phyloP scores from a whole-genome alignment of 2,797 vertebrate species.

The Meda fulgida region DNA sequence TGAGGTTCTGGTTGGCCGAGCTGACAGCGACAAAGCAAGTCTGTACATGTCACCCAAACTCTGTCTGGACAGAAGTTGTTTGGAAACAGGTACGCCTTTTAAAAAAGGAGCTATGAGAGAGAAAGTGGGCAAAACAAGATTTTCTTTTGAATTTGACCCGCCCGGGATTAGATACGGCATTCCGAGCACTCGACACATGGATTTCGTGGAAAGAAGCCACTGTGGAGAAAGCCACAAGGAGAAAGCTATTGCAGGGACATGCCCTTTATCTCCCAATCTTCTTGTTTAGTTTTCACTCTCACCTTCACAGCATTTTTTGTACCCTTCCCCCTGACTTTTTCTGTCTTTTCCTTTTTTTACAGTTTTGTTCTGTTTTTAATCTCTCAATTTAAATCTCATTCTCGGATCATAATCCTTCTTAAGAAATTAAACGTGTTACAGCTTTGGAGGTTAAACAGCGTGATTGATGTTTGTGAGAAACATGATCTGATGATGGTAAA shows the following conservation, averaged over 20 bases:
- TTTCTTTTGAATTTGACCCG: conserved; percentile 34
- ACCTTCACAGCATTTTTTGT: background rate
- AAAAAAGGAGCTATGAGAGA: conserved; percentile 16
- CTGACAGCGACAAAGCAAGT: conserved; percentile 18
- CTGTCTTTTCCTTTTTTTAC: background rate
- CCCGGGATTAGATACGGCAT: conserved; percentile 50
- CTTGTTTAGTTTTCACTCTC: conserved; percentile 23
- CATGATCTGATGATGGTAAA: conserved; percentile 53
- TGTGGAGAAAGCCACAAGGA: conserved; percentile 34
- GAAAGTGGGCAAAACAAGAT: conserved; percentile 24
- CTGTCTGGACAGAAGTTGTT: conserved; percentile 28
- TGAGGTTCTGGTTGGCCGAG: conserved; percentile 22
- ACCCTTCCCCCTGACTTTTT: too few species aligned
- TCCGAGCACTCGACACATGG: background rate
- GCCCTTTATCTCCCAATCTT: conserved; percentile 55
- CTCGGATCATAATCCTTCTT: conserved; percentile 52
- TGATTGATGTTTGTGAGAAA: conserved; percentile 57
- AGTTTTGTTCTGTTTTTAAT: conserved; percentile 32
- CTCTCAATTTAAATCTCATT: conserved; percentile 30
- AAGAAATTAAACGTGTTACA: conserved; percentile 59
- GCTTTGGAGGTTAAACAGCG: conserved; percentile 49
- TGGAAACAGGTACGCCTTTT: conserved; percentile 28
- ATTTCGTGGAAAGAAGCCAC: conserved; percentile 31
- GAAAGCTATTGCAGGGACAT: conserved; percentile 52
- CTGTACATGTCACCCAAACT: conserved; percentile 35